Evolutionary conservation across 1,140 invertebrate genomes (phyloP), one percentile per base, ranked within the genome.

Genomic region (Triops cancriformis): DNA sequence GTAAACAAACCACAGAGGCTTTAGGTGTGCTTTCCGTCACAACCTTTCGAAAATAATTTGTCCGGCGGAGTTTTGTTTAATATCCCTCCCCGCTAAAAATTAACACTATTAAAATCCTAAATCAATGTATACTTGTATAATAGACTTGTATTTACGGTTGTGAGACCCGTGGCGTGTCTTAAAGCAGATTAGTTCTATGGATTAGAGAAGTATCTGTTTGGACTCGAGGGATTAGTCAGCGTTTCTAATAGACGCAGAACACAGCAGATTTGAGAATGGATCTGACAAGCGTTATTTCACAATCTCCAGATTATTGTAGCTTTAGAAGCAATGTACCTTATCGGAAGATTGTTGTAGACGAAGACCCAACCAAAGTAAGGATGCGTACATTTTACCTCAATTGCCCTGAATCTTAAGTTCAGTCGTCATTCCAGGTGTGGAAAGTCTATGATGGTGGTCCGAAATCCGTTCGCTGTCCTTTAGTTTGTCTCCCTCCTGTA

Each of bases 361-460:
- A 89, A 77, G 90, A 94, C 83, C 87, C 89, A 73, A 86, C 88
- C 28, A 94, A 94, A 88, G 91, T 92, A 86, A 83, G 77, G 41
- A 7, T 27, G 1, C 7, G 45, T 12, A n/a, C 28, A 45, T 12
- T 77, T 37, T 37, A 51, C 10, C n/a, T n/a, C n/a, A 23, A 73
- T 72, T 37, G 31, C 23, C 23, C 74, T 28, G 72, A 51, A 74
- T 41, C 26, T 26, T 31, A 23, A 74, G 73, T 79, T 79, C 26
- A 80, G 77, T 81, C 84, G 77, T 79, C 82, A 77, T 84, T 84
- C 37, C 79, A 94, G 91, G 90, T 90, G 82, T 96, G 94, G 94
- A 90, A 90, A 83, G 87, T 96, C 45, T 96, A 94, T 84, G 94
- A 96, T 85, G 92, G 92, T 78, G 94, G 93, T 64, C 94, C 94